These are phyloP conservation scores for Periophthalmus magnuspinnatus DNA, from an alignment of 2,797 vertebrate genomes.

Conservation along the genomic window DNA sequence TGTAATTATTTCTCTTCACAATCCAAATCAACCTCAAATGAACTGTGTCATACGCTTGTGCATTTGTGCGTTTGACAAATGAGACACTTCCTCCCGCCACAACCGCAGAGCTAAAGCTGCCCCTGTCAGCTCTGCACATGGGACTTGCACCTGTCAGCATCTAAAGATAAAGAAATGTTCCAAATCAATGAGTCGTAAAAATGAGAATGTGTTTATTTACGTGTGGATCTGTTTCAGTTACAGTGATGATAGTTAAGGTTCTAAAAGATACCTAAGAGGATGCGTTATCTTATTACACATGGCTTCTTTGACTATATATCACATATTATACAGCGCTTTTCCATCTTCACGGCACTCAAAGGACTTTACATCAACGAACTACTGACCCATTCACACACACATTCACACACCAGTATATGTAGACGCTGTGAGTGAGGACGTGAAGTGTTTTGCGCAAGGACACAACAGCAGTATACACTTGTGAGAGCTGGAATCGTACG, in stretches of 20 bases:
- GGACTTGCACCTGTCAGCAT: not conserved
- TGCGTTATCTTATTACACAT: too few species aligned
- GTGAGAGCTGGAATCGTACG: too few species aligned
- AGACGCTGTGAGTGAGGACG: too few species aligned
- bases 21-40: conserved; percentile 6
- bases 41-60: not conserved
- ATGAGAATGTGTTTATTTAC: not conserved
- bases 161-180: not conserved
- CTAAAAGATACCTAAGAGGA: too few species aligned
- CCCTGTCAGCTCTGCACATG: not conserved
- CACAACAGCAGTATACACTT: too few species aligned
- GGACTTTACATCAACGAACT: too few species aligned
- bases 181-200: not conserved
- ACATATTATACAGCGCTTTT: too few species aligned
- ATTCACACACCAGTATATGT: too few species aligned
- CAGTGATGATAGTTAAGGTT: not conserved
- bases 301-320: too few species aligned
- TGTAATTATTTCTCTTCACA: conserved; percentile 2
- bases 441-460: too few species aligned
- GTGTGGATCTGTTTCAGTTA: not conserved
- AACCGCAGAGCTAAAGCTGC: not conserved
- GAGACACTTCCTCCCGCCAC: not conserved
- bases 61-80: not conserved
- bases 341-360: too few species aligned
- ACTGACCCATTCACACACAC: too few species aligned